Base-by-base conservation (phyloP, 1,140 invertebrate genomes). In the Drosophila willistoni region DNA sequence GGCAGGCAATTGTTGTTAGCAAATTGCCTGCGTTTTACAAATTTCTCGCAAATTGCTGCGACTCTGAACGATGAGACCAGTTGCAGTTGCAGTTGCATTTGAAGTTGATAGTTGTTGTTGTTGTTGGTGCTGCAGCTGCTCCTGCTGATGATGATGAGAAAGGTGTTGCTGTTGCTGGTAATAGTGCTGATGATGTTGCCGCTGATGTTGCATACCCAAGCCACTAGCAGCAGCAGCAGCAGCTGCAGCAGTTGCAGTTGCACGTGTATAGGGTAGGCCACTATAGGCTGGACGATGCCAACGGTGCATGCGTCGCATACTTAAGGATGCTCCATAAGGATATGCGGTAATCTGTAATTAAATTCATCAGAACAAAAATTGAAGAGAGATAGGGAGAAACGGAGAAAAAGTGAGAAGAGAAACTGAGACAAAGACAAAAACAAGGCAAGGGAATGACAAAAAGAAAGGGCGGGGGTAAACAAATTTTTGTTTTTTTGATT, bases 1-100 rank as follows among this genome's bases (percentile, higher is more conserved):
- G 70, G 74, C 80, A 83, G 73, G 73, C 75, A 86, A 81, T 83
- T 79, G 82, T 67, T 85, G 82, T 87, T 85, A 85, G 75, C 83
- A 85, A 87, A 81, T 87, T 64, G 81, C 70, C 67, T 66, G 67
- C 44, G 68, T 77, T 75, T 81, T 86, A 47, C 81, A 72, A 64
- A 73, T 69, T 65, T 83, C 81, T 25, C 77, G 81, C 77, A 81
- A 81, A 82, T 82, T 82, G 68, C 68, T 73, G 70, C 67, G 71
- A 77, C 65, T 64, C 62, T 47, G 61, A 56, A 34, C 63, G 60
- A 78, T 64, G 47, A 78, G 72, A 42, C 73, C 62, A 55, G 64
- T 42, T 67, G 71, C 60, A 66, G 57, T 36, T 55, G 34, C 34
- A 34, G 39, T 19, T 33, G 44, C 17, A 17, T 42, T 36, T 10